Evolutionary conservation across 1,140 invertebrate genomes (phyloP).

Genomic region (Mizuhopecten yessoensis): DNA sequence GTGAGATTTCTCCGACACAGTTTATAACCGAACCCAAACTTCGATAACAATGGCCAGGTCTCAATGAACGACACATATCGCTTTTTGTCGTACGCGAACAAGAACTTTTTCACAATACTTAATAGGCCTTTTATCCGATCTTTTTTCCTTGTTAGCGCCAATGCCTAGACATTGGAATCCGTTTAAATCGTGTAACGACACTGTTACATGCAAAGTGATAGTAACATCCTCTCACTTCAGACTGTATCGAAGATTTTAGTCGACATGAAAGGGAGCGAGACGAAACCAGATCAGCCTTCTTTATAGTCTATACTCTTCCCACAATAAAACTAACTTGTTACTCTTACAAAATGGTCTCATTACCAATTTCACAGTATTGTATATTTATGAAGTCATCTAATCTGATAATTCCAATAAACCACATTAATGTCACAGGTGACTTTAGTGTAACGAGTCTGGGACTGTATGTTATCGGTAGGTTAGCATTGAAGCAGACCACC

Average conservation of each 20-base stretch:
- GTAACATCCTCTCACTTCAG: neutral
- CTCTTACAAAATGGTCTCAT: neutral
- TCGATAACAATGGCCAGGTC: neutral
- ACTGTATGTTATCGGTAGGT: too few relatives aligned
- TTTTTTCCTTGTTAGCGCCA: neutral
- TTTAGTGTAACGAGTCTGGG: too few relatives aligned
- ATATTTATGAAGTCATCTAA: neutral
- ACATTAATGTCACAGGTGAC: neutral
- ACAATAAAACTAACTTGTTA: neutral
- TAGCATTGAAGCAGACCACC: too few relatives aligned
- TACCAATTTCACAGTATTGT: slow-evolving; percentile 1
- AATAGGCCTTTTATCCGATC: neutral
- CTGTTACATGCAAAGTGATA: neutral
- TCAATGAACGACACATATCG: neutral
- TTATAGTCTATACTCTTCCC: too few relatives aligned
- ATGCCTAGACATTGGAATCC: slow-evolving; percentile 1
- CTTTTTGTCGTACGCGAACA: slow-evolving; percentile 5
- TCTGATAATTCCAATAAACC: neutral
- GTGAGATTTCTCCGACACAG: neutral
- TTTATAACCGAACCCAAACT: neutral
- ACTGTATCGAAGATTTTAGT: neutral
- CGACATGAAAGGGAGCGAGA: neutral
- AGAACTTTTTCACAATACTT: neutral
- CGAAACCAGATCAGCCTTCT: neutral
- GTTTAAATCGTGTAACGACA: neutral